phyloP scores from a whole-genome alignment of 2,113 vertebrate genomes.

The Naja naja region DNA sequence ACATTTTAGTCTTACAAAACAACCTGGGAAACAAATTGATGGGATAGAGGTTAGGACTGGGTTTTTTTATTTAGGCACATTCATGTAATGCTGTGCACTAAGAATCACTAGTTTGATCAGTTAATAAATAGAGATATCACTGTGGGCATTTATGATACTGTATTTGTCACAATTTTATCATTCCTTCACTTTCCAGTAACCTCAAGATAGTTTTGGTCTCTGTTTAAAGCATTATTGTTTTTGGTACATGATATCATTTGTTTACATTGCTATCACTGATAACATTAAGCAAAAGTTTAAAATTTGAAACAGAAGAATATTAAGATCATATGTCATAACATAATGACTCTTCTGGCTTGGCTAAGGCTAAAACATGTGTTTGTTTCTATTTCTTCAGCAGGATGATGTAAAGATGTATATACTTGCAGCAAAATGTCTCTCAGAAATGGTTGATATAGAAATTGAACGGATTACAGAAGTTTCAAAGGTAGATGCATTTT shows the following conservation, averaged over 20 bases:
- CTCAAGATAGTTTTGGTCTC: background rate
- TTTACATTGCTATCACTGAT: background rate
- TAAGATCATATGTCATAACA: background rate
- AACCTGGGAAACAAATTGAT: background rate
- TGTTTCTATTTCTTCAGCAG: slow-evolving; percentile 70
- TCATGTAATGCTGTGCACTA: background rate
- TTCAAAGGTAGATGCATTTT: slow-evolving; percentile 76
- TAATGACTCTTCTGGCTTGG: background rate
- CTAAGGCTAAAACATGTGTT: background rate
- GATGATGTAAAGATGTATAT: slow-evolving; percentile 78
- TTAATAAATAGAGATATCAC: background rate
- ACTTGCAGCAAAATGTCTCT: slow-evolving; percentile 81
- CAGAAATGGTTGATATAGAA: slow-evolving; percentile 84
- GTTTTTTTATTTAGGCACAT: background rate
- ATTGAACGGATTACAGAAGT: slow-evolving; percentile 73
- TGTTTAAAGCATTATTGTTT: background rate
- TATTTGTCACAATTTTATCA: background rate
- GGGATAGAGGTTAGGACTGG: background rate
- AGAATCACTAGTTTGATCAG: background rate
- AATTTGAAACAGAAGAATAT: background rate
- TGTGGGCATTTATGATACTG: background rate
- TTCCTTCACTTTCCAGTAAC: background rate
- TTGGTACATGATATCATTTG: background rate
- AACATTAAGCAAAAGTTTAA: background rate
- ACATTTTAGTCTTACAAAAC: background rate